These are phyloP conservation scores for Suricata suricatta DNA, from an alignment of 2,113 vertebrate species.

Conservation along the genomic window DNA sequence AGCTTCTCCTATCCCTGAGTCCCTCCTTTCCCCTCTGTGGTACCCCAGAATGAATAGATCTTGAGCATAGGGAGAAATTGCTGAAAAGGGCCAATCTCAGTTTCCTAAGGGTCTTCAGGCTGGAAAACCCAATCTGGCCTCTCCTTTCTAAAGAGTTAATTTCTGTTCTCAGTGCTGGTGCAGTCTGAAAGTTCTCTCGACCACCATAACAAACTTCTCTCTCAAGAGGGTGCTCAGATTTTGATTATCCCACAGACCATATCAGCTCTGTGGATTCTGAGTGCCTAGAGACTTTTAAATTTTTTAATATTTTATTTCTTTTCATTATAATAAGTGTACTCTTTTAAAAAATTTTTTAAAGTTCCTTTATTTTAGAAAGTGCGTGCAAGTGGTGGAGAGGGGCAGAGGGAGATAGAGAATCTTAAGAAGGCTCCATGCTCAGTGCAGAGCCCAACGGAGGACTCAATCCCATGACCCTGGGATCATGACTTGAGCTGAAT, in stretches of 20 bases:
- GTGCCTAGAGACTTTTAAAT: not conserved
- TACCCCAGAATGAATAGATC: not conserved
- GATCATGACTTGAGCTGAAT: too few species aligned
- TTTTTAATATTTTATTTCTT: not conserved
- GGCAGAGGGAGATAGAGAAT: too few species aligned
- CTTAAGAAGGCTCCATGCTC: too few species aligned
- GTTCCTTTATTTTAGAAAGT: too few species aligned
- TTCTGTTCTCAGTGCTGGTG: not conserved
- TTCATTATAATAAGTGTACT: not conserved
- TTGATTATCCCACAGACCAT: not conserved
- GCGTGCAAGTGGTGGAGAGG: too few species aligned
- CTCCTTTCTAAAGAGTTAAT: not conserved
- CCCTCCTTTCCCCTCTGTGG: not conserved
- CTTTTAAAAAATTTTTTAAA: not conserved
- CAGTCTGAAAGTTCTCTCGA: not conserved
- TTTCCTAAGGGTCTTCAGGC: not conserved
- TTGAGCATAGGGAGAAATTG: not conserved
- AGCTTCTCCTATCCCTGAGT: not conserved
- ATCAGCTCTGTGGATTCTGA: not conserved
- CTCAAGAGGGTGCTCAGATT: not conserved
- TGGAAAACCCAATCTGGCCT: not conserved
- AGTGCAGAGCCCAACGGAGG: too few species aligned
- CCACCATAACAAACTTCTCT: not conserved
- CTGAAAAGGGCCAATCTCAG: not conserved
- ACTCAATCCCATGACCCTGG: too few species aligned